phyloP scores from a whole-genome alignment of 2,888 invertebrate species.

The Ischnus inquisitorius region DNA sequence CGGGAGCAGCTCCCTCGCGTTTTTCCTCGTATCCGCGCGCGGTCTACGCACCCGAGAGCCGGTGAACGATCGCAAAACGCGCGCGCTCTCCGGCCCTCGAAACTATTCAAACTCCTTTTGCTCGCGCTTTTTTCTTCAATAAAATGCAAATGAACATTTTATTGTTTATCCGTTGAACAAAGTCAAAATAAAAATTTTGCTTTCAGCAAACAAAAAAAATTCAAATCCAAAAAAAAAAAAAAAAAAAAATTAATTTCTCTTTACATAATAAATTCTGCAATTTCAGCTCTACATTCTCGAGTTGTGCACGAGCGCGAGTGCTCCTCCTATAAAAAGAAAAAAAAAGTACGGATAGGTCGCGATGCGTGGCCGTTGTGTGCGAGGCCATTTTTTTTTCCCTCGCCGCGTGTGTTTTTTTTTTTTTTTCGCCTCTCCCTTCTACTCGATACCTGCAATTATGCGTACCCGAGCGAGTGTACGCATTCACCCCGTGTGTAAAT shows the following conservation, averaged over 20 bases:
- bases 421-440: conserved; percentile 3
- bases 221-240: background rate
- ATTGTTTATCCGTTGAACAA: too few species aligned
- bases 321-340: background rate
- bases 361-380: conserved; percentile 12
- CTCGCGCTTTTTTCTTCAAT: too few species aligned
- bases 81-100: conserved; percentile 9
- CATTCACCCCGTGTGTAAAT: conserved; percentile 40
- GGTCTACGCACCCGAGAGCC: conserved; percentile 27
- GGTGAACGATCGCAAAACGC: conserved; percentile 32
- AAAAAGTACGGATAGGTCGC: conserved; percentile 12
- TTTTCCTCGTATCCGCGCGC: conserved; percentile 26
- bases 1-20: background rate
- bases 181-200: too few species aligned
- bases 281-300: too few species aligned
- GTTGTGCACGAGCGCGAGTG: too few species aligned
- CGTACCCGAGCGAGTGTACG: conserved; percentile 44
- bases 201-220: too few species aligned
- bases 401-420: background rate
- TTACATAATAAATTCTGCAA: too few species aligned
- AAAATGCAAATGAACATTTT: too few species aligned
- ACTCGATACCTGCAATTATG: conserved; percentile 49
- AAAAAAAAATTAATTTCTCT: background rate
- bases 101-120: conserved; percentile 43
- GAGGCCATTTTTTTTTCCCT: conserved; percentile 12